These are phyloP conservation scores for Halcyon malimbica DNA, from an alignment of 2,113 vertebrate species.

Conservation along the genomic window DNA sequence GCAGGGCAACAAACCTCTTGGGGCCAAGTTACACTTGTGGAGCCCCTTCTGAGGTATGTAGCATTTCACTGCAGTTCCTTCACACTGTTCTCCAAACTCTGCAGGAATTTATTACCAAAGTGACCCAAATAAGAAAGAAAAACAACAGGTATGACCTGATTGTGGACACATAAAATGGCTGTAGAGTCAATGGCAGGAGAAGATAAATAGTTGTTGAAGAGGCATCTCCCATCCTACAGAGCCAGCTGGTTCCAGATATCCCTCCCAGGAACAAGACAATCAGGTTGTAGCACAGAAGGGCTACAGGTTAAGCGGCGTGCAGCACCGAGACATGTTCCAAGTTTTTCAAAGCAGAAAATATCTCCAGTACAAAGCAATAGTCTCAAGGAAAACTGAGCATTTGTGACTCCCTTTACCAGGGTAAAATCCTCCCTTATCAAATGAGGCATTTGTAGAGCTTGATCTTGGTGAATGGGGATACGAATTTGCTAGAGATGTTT, in stretches of 20 bases:
- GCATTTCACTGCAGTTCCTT: not conserved
- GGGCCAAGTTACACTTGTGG: not conserved
- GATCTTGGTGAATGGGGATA: not conserved
- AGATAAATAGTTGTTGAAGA: not conserved
- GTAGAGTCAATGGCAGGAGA: not conserved
- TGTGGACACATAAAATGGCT: not conserved
- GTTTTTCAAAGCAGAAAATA: not conserved
- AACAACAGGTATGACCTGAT: not conserved
- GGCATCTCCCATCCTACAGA: not conserved
- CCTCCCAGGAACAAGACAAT: rapidly evolving
- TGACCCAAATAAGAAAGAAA: not conserved
- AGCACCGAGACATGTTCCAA: not conserved
- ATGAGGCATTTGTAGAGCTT: not conserved
- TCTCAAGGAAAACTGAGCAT: not conserved
- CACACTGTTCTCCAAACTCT: not conserved
- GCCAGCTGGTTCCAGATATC: not conserved
- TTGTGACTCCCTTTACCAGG: not conserved
- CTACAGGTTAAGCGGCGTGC: rapidly evolving
- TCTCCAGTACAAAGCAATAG: not conserved
- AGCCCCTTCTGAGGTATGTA: rapidly evolving
- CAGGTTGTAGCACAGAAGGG: not conserved
- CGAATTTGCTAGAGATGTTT: not conserved
- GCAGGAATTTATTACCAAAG: not conserved
- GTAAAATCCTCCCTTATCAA: not conserved
- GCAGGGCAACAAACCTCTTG: not conserved